A percentile compares a stretch with the other conserved stretches of the same genome.
Conservation (phyloP, 1,140 invertebrate species). For the Brevipalpus yothersi region DNA sequence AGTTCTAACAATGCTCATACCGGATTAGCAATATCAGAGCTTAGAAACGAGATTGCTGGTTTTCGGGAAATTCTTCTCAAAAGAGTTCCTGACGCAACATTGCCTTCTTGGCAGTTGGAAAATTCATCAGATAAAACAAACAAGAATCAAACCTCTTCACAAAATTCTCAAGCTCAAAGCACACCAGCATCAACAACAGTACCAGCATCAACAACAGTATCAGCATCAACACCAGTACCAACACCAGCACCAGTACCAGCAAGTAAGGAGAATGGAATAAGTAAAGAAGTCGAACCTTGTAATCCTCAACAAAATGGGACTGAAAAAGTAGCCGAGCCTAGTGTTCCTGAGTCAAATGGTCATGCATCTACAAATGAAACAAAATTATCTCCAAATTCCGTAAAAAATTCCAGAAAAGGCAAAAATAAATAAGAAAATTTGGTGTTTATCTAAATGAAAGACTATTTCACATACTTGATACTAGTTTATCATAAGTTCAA, state of each 20-base stretch:
- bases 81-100: background rate
- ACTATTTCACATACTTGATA: too few species aligned
- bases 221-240: too few species aligned
- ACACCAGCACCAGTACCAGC: background rate
- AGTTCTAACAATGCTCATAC: background rate
- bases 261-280: background rate
- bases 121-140: background rate
- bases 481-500: too few species aligned
- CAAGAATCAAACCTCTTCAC: background rate
- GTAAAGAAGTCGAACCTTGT: background rate
- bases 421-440: too few species aligned
- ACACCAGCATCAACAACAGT: background rate
- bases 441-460: too few species aligned
- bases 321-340: too few species aligned
- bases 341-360: too few species aligned
- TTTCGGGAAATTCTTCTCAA: background rate
- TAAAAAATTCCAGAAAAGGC: too few species aligned
- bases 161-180: background rate
- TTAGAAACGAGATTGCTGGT: too few species aligned
- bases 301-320: background rate
- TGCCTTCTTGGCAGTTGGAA: slow-evolving; percentile 9
- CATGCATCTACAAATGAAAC: too few species aligned
- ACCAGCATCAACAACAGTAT: background rate
- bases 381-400: too few species aligned
- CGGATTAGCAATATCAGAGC: too few species aligned